phyloP scores from a whole-genome alignment of 2,888 invertebrate species.

The Tetranychus truncatus region DNA sequence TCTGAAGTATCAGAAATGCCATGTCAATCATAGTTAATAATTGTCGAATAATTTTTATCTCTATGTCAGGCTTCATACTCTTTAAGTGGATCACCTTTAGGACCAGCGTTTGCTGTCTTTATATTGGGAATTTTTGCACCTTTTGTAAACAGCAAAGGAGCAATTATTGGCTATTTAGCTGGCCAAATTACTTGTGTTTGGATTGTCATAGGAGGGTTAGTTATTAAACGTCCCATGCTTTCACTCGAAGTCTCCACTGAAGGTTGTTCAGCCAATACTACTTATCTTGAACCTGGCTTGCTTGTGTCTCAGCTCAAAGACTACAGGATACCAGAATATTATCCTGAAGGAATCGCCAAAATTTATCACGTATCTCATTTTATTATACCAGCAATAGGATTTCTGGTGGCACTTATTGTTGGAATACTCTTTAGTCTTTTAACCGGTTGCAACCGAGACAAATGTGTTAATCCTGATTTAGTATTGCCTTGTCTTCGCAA shows the following conservation, averaged over 20 bases:
- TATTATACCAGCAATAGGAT: conserved; percentile 14
- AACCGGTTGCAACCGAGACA: neutral
- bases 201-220: conserved; percentile 16
- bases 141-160: conserved; percentile 17
- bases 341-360: conserved; percentile 11
- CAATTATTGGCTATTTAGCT: conserved; percentile 10
- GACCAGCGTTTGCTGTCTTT: conserved; percentile 20
- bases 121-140: conserved; percentile 20
- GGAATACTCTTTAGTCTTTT: conserved; percentile 14
- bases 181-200: conserved; percentile 18
- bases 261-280: conserved; percentile 15
- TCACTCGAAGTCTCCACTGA: conserved; percentile 14
- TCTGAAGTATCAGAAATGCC: neutral
- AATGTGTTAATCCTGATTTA: conserved; percentile 6
- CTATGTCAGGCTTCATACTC: conserved; percentile 15
- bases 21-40: neutral
- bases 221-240: conserved; percentile 13
- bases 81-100: conserved; percentile 19
- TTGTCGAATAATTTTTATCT: neutral
- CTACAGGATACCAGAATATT: conserved; percentile 14
- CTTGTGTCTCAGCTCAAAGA: neutral
- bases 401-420: conserved; percentile 7
- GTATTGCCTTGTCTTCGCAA: neutral
- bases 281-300: neutral
- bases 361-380: conserved; percentile 16